phyloP scores from a whole-genome alignment of 64 coral and sea anemone genomes.

The Acropora tenuis region DNA sequence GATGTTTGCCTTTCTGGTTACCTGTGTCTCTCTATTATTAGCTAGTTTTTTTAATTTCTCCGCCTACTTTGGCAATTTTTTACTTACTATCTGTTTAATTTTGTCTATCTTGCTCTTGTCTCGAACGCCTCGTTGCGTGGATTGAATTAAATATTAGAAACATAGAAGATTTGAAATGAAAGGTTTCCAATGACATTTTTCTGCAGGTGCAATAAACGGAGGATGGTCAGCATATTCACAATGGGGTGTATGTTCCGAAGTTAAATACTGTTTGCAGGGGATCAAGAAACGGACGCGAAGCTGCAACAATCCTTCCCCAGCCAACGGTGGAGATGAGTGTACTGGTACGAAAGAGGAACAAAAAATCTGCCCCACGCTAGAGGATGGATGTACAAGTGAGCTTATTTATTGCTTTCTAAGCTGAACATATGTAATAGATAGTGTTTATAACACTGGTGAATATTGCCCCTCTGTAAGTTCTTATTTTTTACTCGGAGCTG shows the following conservation, averaged over 20 bases:
- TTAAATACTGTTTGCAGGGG: conserved; percentile 52
- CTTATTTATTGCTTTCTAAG: not conserved
- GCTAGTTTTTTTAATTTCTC: too few species aligned
- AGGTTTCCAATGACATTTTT: not conserved
- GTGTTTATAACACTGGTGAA: too few species aligned
- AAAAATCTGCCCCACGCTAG: conserved; percentile 55
- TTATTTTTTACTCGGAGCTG: too few species aligned
- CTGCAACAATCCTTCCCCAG: conserved; percentile 67
- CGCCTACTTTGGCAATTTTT: too few species aligned
- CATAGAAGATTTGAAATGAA: not conserved
- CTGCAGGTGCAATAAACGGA: conserved; percentile 60
- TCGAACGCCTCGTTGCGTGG: too few species aligned
- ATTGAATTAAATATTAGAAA: too few species aligned
- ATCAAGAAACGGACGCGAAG: conserved; percentile 22
- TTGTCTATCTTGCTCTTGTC: too few species aligned
- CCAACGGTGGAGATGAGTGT: conserved; percentile 72
- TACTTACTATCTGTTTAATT: too few species aligned
- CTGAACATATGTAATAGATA: not conserved
- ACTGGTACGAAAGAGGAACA: conserved; percentile 33
- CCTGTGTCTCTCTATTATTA: too few species aligned
- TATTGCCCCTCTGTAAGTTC: too few species aligned
- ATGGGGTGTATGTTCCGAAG: conserved; percentile 55
- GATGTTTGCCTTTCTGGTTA: too few species aligned
- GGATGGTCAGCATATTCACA: conserved; percentile 62
- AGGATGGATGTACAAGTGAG: conserved; percentile 69